Conservation (phyloP, 1,140 invertebrate genomes). For the Artemia franciscana region DNA sequence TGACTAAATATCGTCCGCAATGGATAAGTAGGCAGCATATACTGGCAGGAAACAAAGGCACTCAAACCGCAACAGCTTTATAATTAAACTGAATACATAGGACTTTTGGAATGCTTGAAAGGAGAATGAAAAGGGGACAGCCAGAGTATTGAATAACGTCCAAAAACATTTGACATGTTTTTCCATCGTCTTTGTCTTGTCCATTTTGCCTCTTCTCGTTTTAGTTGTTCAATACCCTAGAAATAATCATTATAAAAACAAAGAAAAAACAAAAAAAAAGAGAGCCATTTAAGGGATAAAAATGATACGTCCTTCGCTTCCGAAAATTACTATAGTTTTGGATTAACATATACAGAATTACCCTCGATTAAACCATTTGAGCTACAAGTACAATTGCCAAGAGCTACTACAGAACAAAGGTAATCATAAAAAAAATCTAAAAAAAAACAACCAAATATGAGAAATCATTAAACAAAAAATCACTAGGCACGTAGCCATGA, state of each 20-base stretch:
- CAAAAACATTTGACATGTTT: constrained; percentile 82
- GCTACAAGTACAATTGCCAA: too few relatives aligned
- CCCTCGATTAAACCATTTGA: too few relatives aligned
- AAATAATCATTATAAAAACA: constrained; percentile 11
- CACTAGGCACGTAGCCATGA: too few relatives aligned
- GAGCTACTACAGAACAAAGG: not conserved
- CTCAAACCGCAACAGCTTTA: too few relatives aligned
- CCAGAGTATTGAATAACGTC: constrained; percentile 73
- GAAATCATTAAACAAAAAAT: too few relatives aligned
- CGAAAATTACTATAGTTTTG: not conserved
- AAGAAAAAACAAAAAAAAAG: not conserved
- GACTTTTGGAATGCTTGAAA: constrained; percentile 12
- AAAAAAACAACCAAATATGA: too few relatives aligned
- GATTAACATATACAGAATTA: not conserved
- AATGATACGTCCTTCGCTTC: not conserved
- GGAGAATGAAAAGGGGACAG: constrained; percentile 80
- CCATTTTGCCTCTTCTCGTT: constrained; percentile 78
- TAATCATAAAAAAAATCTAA: too few relatives aligned
- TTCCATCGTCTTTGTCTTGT: constrained; percentile 73
- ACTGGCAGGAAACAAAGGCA: too few relatives aligned
- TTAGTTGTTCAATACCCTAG: constrained; percentile 80
- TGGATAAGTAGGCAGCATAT: too few relatives aligned
- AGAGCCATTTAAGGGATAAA: not conserved
- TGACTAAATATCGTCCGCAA: too few relatives aligned
- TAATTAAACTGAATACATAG: constrained; percentile 9